Conservation (phyloP, 2,888 invertebrate genomes). For the Drosophila kuntzei region DNA sequence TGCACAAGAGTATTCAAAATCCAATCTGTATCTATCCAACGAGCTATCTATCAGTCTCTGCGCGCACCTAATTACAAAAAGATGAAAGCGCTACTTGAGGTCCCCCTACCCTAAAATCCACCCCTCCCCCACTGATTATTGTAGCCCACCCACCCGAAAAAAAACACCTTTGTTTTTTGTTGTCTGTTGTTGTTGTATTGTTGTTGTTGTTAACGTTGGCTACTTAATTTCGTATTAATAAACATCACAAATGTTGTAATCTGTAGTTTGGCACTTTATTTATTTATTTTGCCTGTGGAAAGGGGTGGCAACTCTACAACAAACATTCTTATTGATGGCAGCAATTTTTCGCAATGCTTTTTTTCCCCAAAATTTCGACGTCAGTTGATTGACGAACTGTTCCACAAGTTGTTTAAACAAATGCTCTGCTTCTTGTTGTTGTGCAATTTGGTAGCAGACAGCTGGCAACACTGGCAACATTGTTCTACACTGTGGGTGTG, state of each 20-base stretch:
- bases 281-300: constrained; percentile 64
- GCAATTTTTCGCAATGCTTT: constrained; percentile 66
- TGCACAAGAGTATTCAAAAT: constrained; percentile 49
- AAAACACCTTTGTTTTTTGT: constrained; percentile 62
- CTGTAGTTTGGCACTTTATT: constrained; percentile 77
- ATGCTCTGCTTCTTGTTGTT: constrained; percentile 39
- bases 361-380: constrained; percentile 30
- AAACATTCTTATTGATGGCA: constrained; percentile 62
- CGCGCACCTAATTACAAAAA: constrained; percentile 77
- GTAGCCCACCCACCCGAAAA: constrained; percentile 55
- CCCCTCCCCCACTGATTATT: constrained; percentile 2
- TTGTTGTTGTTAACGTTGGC: constrained; percentile 61
- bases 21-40: constrained; percentile 63
- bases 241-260: constrained; percentile 80
- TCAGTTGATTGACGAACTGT: constrained; percentile 73
- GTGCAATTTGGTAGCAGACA: constrained; percentile 59
- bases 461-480: constrained; percentile 46
- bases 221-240: constrained; percentile 79
- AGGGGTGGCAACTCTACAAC: constrained; percentile 24
- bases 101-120: constrained; percentile 18
- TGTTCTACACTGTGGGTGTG: constrained; percentile 57
- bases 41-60: constrained; percentile 73
- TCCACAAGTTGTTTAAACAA: constrained; percentile 70
- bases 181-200: constrained; percentile 30
- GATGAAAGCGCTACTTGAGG: constrained; percentile 77